Evolutionary conservation across 2,888 invertebrate species (phyloP), one percentile per base, ranked within the genome.

Genomic region (Palloptera scutellata): DNA sequence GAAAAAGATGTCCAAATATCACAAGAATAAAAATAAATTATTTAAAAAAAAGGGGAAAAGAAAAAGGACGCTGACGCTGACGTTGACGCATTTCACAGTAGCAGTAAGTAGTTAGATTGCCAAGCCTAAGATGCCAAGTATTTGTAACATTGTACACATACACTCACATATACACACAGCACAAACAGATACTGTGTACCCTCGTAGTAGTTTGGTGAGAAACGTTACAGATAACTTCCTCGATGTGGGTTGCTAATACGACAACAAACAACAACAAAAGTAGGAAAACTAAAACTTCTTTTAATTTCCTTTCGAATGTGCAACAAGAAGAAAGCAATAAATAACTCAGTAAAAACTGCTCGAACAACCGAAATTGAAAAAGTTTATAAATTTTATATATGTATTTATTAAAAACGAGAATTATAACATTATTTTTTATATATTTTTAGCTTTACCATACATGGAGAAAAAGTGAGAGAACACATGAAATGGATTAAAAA

Each of bases 141-240:
- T 48, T 48, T 40, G 64, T 58, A 57, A 57, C 57, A 64, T 57
- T 64, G 55, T 64, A 64, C 64, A 57, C 51, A 64, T 57, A 64
- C 51, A 30, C 30, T 4, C 30, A 30, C 30, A 30, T 4, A 6
- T 30, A 30, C 30, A 6, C 6, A 30, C 30, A 30, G n/a, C n/a
- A n/a, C n/a, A n/a, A n/a, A n/a, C n/a, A n/a, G n/a, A n/a, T 30
- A 30, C 30, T 30, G 30, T 30, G 30, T 30, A 30, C n/a, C n/a
- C n/a, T n/a, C 6, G 30, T 30, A 30, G 30, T 30, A 4, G 30
- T 2, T 30, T 30, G 30, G 30, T 6, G n/a, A 30, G 30, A 30
- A 30, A 30, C 30, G 2, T 30, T 30, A 30, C 30, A 30, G 3
- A 30, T 30, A 30, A 30, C 30, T 2, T 30, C 30, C 30, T 30